Base-by-base conservation (phyloP, 2,113 vertebrate genomes). In the Chunga burmeisteri region DNA sequence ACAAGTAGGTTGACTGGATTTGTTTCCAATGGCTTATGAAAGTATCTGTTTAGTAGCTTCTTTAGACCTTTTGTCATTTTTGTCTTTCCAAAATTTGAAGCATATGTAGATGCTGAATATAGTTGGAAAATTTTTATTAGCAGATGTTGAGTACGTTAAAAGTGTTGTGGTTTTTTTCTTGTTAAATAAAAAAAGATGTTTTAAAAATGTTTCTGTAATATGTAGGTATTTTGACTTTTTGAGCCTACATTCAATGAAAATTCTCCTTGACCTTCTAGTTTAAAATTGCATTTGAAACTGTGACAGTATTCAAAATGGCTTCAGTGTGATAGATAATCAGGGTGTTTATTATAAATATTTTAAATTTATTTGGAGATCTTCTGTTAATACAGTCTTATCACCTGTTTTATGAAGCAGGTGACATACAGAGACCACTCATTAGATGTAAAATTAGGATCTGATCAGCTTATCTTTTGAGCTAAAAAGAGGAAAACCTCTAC, bases 1-100 rank as follows among this genome's bases (percentile, higher is more conserved):
- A 99, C 97, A 99, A 81, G 99, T 99, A 98, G 90, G 97, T 91
- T 80, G 27, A 72, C 67, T 70, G 36, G 15, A 53, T 63, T 73
- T 66, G 5, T 62, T 91, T 84, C 22, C 27, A 81, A 2, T 27
- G 27, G 6, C 44, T 55, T 67, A 30, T 53, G 19, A 40, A 75
- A 77, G 11, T 67, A 42, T 36, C 22, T 46, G 47, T 71, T 80
- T 20, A 72, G 13, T 49, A 49, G 67, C 4, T 63, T 77, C 42
- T 65, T 77, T 38, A 65, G 53, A 65, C 14, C 6, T 83, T 86
- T 36, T 55, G 29, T 40, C 26, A 7, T 34, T 56, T 89, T 40
- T 16, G 9, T 68, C 20, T 49, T 90, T 81, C 11, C 40, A 90
- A 86, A 92, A 62, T 67, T 30, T 34, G 40, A 77, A 86, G 63